Evolutionary conservation across 2,797 vertebrate genomes (phyloP), one percentile per base, ranked within the genome.

Genomic region (Chromobotia macracanthus): DNA sequence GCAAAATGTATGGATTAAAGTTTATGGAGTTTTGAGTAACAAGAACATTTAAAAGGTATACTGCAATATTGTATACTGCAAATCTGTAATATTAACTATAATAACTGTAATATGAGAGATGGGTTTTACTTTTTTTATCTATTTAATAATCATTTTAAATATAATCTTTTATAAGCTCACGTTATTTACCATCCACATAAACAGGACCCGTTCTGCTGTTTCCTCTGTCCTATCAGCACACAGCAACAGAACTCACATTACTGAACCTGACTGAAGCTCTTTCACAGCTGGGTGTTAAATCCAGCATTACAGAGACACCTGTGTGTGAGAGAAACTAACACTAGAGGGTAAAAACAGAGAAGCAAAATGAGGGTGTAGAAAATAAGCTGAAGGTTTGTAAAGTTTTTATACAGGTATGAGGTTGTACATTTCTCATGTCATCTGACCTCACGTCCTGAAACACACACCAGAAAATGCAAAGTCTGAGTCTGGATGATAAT

Each of bases 301-400:
- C 95, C 75, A 97, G 86, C 78, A 97, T 87, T 79, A 97, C 89
- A 74, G 90, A 93, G 78, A 97, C 91, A 15, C 94, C 96, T 97
- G 0, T 8, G 64, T 53, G 1, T 41, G 41, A 56, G 38, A 63
- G 44, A 69, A 13, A 65, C 12, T 46, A 5, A 72, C 25, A 66
- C 9, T 18, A 73, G n/a, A 61, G 28, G 15, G 18, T 70, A 44
- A 66, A 71, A 51, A 71, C n/a, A 58, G 16, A 69, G 55, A 51
- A 35, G 6, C 28, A 55, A 35, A 35, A 16, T 3, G 11, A 23
- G 28, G 16, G 18, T 18, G 4, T 18, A 8, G 5, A 19, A 18
- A n/a, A 31, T 9, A 19, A 31, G 16, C 18, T 65, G 16, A 35
- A 31, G 31, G 31, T 31, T 3, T 31, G 31, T n/a, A n/a, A n/a